Evolutionary conservation across 2,888 invertebrate genomes (phyloP), one percentile per base, ranked within the genome.

Genomic region (Pediacus dermestoides): DNA sequence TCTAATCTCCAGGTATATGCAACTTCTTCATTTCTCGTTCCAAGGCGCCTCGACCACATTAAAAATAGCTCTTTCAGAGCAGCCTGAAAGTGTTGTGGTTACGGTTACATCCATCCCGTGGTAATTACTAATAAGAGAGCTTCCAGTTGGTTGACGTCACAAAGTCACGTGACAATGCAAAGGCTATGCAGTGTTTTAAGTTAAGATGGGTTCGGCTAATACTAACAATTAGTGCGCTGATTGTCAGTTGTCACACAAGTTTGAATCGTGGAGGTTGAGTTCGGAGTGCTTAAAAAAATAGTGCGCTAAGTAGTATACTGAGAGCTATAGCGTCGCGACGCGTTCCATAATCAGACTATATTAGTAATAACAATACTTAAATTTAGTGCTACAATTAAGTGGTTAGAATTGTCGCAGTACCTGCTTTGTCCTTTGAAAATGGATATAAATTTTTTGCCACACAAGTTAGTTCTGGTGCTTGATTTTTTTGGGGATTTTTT

Each of bases 361-460:
- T n/a, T 4, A 4, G 18, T 18, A 18, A 6, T 18, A 8, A 18
- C 4, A 18, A 3, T n/a, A 23, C 10, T 23, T 18, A 6, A 8
- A 4, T n/a, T 9, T 9, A 23, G 10, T 3, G 4, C 3, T 4
- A 9, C 9, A 23, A 23, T 23, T 3, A n/a, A 23, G 3, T 30
- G 9, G 27, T 25, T 13, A 12, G 23, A 31, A 11, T 32, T 13
- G 8, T 32, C 16, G 14, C 32, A 39, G n/a, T n/a, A n/a, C n/a
- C n/a, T n/a, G n/a, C n/a, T n/a, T n/a, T n/a, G n/a, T n/a, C n/a
- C n/a, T n/a, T n/a, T n/a, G n/a, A 39, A 46, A 43, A 59, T 59
- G 59, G 57, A 59, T 57, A 43, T 58, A 31, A 62, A 61, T 53
- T 58, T 58, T 57, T 55, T 58, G 44, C 57, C 49, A 34, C 56